Conservation (phyloP, 2,797 vertebrate genomes). For the Hydrolagus colliei region DNA sequence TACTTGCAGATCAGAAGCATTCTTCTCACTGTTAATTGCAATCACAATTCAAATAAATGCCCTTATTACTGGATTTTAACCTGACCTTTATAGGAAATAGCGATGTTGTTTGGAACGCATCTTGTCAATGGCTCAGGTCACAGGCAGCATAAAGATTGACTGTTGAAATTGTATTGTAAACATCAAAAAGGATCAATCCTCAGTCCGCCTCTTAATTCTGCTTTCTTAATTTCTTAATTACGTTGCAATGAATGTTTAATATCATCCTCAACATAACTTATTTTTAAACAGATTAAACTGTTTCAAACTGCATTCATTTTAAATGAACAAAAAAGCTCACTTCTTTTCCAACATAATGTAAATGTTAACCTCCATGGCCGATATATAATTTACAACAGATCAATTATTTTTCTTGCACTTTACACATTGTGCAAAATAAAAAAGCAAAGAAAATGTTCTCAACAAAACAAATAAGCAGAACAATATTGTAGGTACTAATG, state of each 20-base stretch:
- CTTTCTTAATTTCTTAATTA: too few species aligned
- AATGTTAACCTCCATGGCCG: neutral
- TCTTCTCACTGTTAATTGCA: neutral
- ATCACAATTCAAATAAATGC: neutral
- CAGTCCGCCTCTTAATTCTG: too few species aligned
- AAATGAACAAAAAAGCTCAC: neutral
- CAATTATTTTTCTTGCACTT: neutral
- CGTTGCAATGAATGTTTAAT: neutral
- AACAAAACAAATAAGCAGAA: neutral
- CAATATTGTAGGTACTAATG: neutral
- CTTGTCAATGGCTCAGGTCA: neutral
- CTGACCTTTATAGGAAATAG: too few species aligned
- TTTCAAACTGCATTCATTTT: neutral
- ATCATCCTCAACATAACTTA: neutral
- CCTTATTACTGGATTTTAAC: neutral
- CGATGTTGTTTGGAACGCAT: too few species aligned
- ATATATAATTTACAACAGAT: constrained; percentile 4
- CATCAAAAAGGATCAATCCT: too few species aligned
- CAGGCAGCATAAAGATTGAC: neutral
- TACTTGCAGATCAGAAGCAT: neutral
- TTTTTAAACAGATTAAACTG: neutral
- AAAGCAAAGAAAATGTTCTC: too few species aligned
- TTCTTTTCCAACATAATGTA: neutral
- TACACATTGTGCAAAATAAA: neutral
- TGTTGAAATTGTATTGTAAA: constrained; percentile 9